Evolutionary conservation across 2,113 vertebrate species (phyloP).

Genomic region (Podarcis cretensis): DNA sequence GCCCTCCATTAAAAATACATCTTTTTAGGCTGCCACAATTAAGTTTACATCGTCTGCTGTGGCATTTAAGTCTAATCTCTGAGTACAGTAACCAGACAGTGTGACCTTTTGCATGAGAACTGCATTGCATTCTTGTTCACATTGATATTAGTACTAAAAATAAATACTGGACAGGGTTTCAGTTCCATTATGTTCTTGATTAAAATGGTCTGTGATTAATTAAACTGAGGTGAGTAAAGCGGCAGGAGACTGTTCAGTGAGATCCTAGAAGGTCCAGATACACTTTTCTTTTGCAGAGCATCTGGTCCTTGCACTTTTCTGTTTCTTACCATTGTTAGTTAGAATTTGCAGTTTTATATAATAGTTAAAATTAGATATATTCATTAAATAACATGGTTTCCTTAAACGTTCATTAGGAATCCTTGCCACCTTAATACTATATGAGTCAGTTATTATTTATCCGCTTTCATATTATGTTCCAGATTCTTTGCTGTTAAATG

Average conservation of each 20-base stretch:
- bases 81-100: slow-evolving; percentile 22
- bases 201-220: slow-evolving; percentile 36
- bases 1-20: slow-evolving; percentile 43
- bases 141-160: slow-evolving; percentile 37
- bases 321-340: slow-evolving; percentile 13
- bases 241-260: background rate
- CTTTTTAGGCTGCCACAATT: slow-evolving; percentile 27
- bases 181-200: slow-evolving; percentile 11
- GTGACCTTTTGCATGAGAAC: slow-evolving; percentile 44
- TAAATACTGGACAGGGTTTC: slow-evolving; percentile 20
- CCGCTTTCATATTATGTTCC: slow-evolving; percentile 49
- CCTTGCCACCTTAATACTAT: slow-evolving; percentile 50
- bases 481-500: slow-evolving; percentile 56
- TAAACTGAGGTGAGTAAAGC: slow-evolving; percentile 27
- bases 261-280: background rate
- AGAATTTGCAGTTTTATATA: background rate
- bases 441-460: slow-evolving; percentile 63
- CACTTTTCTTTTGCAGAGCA: background rate
- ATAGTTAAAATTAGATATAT: background rate
- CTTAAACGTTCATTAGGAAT: background rate
- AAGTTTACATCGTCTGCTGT: slow-evolving; percentile 38
- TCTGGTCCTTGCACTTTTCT: background rate
- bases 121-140: slow-evolving; percentile 24
- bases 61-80: slow-evolving; percentile 44
- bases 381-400: background rate